Evolutionary conservation across 1,140 invertebrate genomes (phyloP), one percentile per base, ranked within the genome.

Genomic region (Zaprionus davidi): DNA sequence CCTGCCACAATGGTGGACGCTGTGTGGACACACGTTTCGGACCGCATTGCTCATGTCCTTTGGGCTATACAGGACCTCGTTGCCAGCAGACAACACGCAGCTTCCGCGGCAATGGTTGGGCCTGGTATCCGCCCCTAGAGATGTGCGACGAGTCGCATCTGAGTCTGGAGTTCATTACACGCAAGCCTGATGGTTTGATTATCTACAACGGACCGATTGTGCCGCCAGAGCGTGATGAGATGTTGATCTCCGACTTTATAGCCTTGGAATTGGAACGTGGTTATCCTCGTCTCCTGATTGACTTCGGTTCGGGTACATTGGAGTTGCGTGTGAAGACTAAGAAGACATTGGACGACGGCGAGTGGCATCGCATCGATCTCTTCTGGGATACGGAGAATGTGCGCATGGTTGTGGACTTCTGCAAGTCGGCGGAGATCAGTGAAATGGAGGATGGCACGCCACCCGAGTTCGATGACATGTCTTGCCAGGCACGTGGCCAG

Each of bases 141-240:
- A 98, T 99, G 96, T 99, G 98, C 93, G 97, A 99, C 81, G 96
- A 96, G 64, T 98, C 98, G 24, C 97, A 98, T 93, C 94, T 99
- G 49, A 98, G 97, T 83, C 95, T 99, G 65, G 98, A 99, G 93
- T 99, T 99, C 90, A 96, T 98, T 65, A 99, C 98, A 0, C 94
- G 96, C 79, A 97, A 97, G 92, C 95, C 96, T 0, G 97, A 99
- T 91, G 98, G 98, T 3, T 94, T 99, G n/a, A 94, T 99, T 49
- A 93, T 99, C 9, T 99, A 99, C 92, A 99, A 99, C 93, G 99
- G 99, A 38, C 98, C 99, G 1, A 98, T 99, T 80, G 97, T 97
- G 15, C 96, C 97, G 56, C 97, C 97, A 0, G 97, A 98, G 93
- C 93, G 95, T 4, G 97, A 98, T 91, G 97, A 98, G 94, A 95